phyloP scores from a whole-genome alignment of 2,797 vertebrate genomes.

The Diplodus sargus region DNA sequence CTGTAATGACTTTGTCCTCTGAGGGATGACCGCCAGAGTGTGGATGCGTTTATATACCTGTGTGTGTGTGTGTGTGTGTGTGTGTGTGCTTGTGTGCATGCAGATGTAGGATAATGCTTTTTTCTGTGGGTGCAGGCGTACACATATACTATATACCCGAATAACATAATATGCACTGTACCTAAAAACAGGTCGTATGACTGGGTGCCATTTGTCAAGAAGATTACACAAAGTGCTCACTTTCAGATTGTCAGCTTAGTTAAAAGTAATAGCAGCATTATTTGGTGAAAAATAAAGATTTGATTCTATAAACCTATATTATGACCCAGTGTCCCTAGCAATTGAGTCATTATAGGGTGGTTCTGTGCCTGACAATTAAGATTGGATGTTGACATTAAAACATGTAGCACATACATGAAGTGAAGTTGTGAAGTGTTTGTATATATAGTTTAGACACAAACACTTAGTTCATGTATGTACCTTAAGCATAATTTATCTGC shows the following conservation, averaged over 20 bases:
- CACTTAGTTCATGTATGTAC: too few species aligned
- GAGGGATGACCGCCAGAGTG: constrained; percentile 40
- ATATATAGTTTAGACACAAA: too few species aligned
- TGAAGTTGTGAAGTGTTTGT: too few species aligned
- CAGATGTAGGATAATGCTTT: neutral
- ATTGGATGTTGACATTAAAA: neutral
- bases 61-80: neutral
- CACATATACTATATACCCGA: neutral
- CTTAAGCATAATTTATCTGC: neutral
- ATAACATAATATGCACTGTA: neutral
- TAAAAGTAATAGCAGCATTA: neutral
- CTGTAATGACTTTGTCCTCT: constrained; percentile 62
- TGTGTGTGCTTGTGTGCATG: neutral
- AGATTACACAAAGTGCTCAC: neutral
- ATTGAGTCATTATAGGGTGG: neutral
- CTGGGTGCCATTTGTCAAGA: neutral
- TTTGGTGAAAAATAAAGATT: neutral
- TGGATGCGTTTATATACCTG: constrained; percentile 27
- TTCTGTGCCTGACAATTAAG: neutral
- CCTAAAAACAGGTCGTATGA: neutral
- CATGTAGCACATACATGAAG: too few species aligned
- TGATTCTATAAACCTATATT: neutral
- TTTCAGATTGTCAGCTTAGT: neutral
- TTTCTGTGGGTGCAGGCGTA: neutral
- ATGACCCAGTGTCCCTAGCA: neutral